Percentiles rank a stretch among this genome's conserved stretches.
Evolutionary conservation across 2,797 vertebrate species (phyloP).

Genomic region (Spondyliosoma cantharus): DNA sequence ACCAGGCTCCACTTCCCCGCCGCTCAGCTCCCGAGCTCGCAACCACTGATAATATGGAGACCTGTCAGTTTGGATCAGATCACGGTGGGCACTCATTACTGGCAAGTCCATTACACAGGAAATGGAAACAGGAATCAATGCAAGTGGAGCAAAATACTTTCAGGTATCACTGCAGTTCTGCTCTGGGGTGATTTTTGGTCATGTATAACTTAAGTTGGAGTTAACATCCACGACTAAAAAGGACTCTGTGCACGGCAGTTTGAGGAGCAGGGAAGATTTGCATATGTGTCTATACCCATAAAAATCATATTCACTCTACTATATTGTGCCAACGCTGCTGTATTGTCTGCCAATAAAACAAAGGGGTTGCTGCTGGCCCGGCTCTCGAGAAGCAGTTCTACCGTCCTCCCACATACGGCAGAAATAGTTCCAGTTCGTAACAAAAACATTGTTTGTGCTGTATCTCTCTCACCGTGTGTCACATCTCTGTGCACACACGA

Average conservation of each 20-base stretch:
- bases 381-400: conserved; percentile 69
- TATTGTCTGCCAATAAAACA: conserved; percentile 71
- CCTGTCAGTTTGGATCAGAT: conserved; percentile 74
- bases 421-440: conserved; percentile 78
- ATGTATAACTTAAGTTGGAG: conserved; percentile 35
- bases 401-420: conserved; percentile 80
- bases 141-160: conserved; percentile 62
- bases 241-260: conserved; percentile 29
- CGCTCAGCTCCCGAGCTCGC: conserved; percentile 29
- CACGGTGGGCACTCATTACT: conserved; percentile 70
- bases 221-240: conserved; percentile 16
- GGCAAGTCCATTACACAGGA: conserved; percentile 75
- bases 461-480: conserved; percentile 61
- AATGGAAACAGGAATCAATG: conserved; percentile 78
- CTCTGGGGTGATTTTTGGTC: conserved; percentile 13
- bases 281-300: conserved; percentile 52
- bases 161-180: conserved; percentile 37
- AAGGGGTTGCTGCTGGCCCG: conserved; percentile 65
- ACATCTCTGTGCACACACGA: conserved; percentile 65
- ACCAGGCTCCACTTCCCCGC: conserved; percentile 45
- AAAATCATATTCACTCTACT: conserved; percentile 46
- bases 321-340: conserved; percentile 42
- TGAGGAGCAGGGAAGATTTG: conserved; percentile 32
- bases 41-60: conserved; percentile 70
- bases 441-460: conserved; percentile 78